Percentiles rank a stretch among this genome's conserved stretches.
phyloP scores from a whole-genome alignment of 2,888 invertebrate genomes.

The Empis livida region DNA sequence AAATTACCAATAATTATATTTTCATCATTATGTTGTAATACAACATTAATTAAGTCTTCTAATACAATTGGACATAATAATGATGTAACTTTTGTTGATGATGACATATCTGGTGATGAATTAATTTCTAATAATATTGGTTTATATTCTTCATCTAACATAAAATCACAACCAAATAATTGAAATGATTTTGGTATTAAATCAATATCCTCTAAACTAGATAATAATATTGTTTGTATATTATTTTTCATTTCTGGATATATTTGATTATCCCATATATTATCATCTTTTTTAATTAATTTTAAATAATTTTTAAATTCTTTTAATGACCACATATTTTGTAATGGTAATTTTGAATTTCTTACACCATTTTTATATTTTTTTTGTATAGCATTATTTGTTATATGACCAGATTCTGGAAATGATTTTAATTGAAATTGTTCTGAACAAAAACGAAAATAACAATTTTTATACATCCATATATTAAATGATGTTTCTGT shows the following conservation, averaged over 20 bases:
- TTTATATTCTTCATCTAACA: conserved; percentile 68
- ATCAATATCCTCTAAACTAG: conserved; percentile 60
- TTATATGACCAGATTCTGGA: conserved; percentile 75
- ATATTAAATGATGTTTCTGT: conserved; percentile 61
- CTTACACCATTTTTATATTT: conserved; percentile 38
- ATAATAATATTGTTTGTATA: conserved; percentile 64
- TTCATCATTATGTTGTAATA: conserved; percentile 26
- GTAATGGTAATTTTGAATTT: conserved; percentile 46
- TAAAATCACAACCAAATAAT: conserved; percentile 85
- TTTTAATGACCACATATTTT: conserved; percentile 76
- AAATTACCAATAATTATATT: conserved; percentile 45
- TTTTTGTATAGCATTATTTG: conserved; percentile 76
- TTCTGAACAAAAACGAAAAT: conserved; percentile 76
- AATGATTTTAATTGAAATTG: conserved; percentile 64
- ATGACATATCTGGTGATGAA: conserved; percentile 69
- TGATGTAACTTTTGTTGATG: conserved; percentile 72
- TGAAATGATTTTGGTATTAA: conserved; percentile 68
- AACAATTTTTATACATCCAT: conserved; percentile 78
- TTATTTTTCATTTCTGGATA: conserved; percentile 77
- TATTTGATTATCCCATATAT: conserved; percentile 53
- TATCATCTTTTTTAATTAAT: conserved; percentile 33
- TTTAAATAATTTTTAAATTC: conserved; percentile 53
- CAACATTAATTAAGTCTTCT: conserved; percentile 79
- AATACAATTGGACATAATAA: conserved; percentile 68
- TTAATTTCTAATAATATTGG: conserved; percentile 92